phyloP scores from a whole-genome alignment of 1,140 invertebrate species.

The Geopemphigus sp. region DNA sequence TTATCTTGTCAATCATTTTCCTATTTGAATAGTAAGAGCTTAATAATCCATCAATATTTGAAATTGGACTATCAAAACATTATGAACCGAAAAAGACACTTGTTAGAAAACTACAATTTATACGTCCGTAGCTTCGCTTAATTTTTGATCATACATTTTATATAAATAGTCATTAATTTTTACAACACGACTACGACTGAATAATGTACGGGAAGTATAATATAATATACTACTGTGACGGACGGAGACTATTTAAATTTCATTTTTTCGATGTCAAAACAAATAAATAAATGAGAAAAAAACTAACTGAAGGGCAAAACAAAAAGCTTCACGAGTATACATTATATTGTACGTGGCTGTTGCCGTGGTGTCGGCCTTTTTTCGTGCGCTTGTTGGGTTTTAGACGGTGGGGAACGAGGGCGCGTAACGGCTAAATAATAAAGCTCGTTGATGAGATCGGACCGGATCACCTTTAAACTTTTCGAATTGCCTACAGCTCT shows the following conservation, averaged over 20 bases:
- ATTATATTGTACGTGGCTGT: not conserved
- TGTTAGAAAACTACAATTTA: no score
- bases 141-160: no score
- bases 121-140: no score
- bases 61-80: no score
- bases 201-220: no score
- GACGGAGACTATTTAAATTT: not conserved
- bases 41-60: no score
- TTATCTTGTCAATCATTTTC: no score
- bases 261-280: slow-evolving; percentile 19
- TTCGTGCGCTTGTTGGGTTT: no score
- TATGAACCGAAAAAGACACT: no score
- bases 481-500: slow-evolving; percentile 43
- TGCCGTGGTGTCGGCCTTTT: not conserved
- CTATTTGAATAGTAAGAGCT: no score
- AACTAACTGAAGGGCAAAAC: not conserved
- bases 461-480: slow-evolving; percentile 49
- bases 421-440: slow-evolving; percentile 44
- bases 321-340: not conserved
- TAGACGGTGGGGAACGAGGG: not conserved
- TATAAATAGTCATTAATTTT: no score
- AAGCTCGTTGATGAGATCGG: slow-evolving; percentile 49
- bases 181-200: no score
- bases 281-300: slow-evolving; percentile 19
- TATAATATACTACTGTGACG: not conserved